Percentiles rank a stretch among this genome's conserved stretches.
These are phyloP conservation scores for Scaptomyza montana DNA, from an alignment of 1,140 invertebrate genomes.

Conservation along the genomic window DNA sequence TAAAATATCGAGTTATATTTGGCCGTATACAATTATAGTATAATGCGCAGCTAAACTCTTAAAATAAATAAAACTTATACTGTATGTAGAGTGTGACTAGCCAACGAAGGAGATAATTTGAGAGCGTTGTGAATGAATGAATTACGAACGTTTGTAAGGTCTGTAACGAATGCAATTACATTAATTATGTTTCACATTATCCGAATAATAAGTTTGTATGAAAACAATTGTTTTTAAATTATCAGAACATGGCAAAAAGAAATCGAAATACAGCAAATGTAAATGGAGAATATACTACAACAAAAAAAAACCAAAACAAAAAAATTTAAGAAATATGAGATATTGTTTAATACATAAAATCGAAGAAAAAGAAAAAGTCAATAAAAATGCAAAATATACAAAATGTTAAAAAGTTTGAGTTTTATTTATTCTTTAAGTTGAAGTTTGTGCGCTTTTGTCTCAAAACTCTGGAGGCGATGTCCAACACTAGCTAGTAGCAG, in stretches of 20 bases:
- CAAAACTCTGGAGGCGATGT: too few species aligned
- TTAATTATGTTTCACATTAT: conserved; percentile 34
- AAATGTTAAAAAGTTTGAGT: conserved; percentile 54
- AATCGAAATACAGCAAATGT: conserved; percentile 36
- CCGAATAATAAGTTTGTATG: conserved; percentile 57
- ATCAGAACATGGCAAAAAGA: conserved; percentile 43
- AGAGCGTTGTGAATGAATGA: conserved; percentile 16
- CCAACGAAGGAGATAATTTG: conserved; percentile 18
- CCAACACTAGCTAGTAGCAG: too few species aligned
- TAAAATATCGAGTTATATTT: conserved; percentile 52
- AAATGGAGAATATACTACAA: not conserved
- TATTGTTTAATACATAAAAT: conserved; percentile 80
- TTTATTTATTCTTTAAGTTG: conserved; percentile 7
- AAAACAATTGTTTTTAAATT: conserved; percentile 62
- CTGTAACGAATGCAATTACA: conserved; percentile 40
- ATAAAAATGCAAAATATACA: conserved; percentile 79
- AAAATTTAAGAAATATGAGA: conserved; percentile 52
- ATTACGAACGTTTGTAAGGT: conserved; percentile 9
- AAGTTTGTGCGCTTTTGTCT: too few species aligned
- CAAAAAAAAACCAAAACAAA: conserved; percentile 49
- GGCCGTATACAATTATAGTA: conserved; percentile 44
- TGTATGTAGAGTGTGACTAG: conserved; percentile 28
- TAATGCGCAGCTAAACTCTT: conserved; percentile 45
- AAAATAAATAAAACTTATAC: conserved; percentile 9
- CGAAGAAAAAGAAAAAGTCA: conserved; percentile 62